A percentile compares a stretch with the other conserved stretches of the same genome.
phyloP scores from a whole-genome alignment of 2,113 vertebrate species.

The Ceratotherium simum region DNA sequence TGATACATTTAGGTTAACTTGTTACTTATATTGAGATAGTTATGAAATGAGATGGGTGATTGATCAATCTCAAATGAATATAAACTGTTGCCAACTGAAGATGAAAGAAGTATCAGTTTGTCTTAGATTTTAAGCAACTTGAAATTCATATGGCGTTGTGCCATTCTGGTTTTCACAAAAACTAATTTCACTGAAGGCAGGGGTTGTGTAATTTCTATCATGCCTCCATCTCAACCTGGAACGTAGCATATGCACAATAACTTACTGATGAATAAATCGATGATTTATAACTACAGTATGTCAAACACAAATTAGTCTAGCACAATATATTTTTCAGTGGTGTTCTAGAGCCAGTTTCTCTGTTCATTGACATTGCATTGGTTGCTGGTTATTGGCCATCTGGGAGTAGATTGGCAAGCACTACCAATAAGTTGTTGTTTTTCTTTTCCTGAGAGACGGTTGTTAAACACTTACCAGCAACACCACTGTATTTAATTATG shows the following conservation, averaged over 20 bases:
- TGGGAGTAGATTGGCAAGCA: background rate
- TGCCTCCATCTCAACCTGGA: background rate
- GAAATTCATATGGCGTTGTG: background rate
- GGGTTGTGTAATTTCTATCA: background rate
- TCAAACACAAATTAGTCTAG: background rate
- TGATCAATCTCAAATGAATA: background rate
- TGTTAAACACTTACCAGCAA: background rate
- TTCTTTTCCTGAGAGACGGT: background rate
- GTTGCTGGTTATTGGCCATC: background rate
- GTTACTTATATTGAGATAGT: background rate
- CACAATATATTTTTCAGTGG: background rate
- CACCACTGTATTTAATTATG: background rate
- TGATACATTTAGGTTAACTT: background rate
- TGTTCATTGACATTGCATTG: background rate
- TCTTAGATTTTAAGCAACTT: background rate
- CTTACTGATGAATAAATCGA: background rate
- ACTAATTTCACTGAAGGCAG: background rate
- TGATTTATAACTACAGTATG: background rate
- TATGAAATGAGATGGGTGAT: background rate
- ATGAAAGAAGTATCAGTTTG: background rate
- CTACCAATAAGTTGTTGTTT: background rate
- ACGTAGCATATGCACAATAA: background rate
- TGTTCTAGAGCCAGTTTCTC: background rate
- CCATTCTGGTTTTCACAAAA: background rate
- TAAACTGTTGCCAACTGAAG: background rate